Evolutionary conservation across 2,113 vertebrate species (phyloP), one percentile per base, ranked within the genome.

Genomic region (Petroica traversi): DNA sequence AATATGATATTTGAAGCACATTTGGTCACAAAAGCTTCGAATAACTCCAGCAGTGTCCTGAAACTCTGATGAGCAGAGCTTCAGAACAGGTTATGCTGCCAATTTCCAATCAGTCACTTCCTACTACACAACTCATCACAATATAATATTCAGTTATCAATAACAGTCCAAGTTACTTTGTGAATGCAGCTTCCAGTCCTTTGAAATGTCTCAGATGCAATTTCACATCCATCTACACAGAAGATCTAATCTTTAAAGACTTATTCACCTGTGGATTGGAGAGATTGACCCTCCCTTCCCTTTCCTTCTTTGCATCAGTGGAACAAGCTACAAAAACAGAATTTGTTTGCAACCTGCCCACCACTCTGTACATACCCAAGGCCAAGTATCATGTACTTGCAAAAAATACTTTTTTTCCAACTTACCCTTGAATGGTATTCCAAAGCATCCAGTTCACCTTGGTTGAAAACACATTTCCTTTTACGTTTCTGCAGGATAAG

Each of bases 401-500:
- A 40, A 68, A 78, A 73, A 3, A 34, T 0, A 61, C 3, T 2
- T 41, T 49, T 55, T 19, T 77, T 96, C 76, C 76, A 19, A 69
- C 75, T 67, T 94, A 99, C 99, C 98, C 98, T 99, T 85, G 97
- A 96, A 88, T 99, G 99, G 82, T 99, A 99, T 81, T 97, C 97
- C 88, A 98, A 97, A 23, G 98, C 98, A 96, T 99, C 98, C 49
- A 98, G 78, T 93, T 99, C 99, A 9, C 99, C 99, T 95, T 99
- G 98, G 97, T 99, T 99, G 75, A 99, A 98, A 45, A 96, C 93
- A 93, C 54, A 96, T 88, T 98, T 98, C 43, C 98, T 97, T 96
- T 99, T 99, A 31, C 98, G 98, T 88, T 98, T 99, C 99, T 99
- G 93, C 41, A 95, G 66, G 74, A 89, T 15, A 4, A 85, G 68